Percentiles rank a stretch among this genome's conserved stretches.
phyloP scores from a whole-genome alignment of 2,113 vertebrate genomes.

The Malurus alboscapulatus region DNA sequence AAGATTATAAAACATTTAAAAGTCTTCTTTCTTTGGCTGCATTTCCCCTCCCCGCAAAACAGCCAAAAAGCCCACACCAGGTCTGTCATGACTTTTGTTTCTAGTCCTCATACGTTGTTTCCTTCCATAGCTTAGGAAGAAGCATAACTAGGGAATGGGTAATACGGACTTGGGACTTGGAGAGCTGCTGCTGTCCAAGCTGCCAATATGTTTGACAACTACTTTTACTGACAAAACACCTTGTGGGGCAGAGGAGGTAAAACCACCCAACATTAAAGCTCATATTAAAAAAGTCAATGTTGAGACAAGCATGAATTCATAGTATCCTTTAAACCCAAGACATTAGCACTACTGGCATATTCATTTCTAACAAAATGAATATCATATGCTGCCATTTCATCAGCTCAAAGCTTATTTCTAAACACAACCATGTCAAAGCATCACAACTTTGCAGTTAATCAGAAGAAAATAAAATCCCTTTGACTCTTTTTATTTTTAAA shows the following conservation, averaged over 20 bases:
- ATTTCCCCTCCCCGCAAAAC: not conserved
- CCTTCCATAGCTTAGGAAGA: not conserved
- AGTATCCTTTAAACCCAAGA: not conserved
- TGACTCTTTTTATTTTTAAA: not conserved
- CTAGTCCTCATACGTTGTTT: not conserved
- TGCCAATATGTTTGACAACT: not conserved
- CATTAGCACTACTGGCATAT: not conserved
- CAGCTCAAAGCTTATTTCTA: constrained; percentile 1
- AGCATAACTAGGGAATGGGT: not conserved
- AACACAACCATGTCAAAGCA: not conserved
- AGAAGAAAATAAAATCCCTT: not conserved
- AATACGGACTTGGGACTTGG: not conserved
- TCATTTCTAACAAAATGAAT: not conserved
- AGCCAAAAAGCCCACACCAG: not conserved
- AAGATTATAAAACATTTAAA: not conserved
- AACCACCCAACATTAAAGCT: not conserved
- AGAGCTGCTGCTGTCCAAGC: not conserved
- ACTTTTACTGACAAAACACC: not conserved
- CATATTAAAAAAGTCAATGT: not conserved
- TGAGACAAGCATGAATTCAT: not conserved
- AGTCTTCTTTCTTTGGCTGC: not conserved
- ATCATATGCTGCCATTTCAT: constrained; percentile 7
- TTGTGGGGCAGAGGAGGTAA: accelerated
- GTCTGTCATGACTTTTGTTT: not conserved
- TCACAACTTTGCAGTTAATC: not conserved